Conservation (phyloP, 2,888 invertebrate species). For the Lasioglossum malachurum region DNA sequence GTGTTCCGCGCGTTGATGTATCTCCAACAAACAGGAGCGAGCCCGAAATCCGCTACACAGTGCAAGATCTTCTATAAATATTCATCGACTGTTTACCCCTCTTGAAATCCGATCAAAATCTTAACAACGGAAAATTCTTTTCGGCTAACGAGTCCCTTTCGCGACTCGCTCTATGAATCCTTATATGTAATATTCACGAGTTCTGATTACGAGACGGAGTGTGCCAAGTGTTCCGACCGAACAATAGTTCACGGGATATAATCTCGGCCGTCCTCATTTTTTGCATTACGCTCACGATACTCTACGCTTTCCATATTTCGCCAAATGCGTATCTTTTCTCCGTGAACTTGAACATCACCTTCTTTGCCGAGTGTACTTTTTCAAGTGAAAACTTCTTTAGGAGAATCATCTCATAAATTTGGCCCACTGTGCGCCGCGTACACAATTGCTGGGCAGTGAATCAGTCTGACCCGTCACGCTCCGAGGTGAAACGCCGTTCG, state of each 20-base stretch:
- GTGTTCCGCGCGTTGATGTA: neutral
- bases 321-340: neutral
- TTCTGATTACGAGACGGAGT: neutral
- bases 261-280: neutral
- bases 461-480: no score
- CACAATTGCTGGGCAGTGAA: no score
- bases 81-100: neutral
- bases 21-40: neutral
- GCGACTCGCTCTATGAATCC: neutral
- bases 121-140: neutral
- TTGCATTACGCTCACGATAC: neutral
- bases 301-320: neutral
- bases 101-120: neutral
- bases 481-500: no score
- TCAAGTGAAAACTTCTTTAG: no score
- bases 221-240: neutral
- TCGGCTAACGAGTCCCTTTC: neutral
- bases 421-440: no score
- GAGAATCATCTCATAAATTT: no score
- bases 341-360: neutral
- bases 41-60: neutral
- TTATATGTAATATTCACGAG: neutral
- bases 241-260: neutral
- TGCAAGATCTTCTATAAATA: neutral
- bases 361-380: neutral